A percentile compares a stretch with the other conserved stretches of the same genome.
phyloP scores from a whole-genome alignment of 2,888 invertebrate genomes.

The Dryobota labecula region DNA sequence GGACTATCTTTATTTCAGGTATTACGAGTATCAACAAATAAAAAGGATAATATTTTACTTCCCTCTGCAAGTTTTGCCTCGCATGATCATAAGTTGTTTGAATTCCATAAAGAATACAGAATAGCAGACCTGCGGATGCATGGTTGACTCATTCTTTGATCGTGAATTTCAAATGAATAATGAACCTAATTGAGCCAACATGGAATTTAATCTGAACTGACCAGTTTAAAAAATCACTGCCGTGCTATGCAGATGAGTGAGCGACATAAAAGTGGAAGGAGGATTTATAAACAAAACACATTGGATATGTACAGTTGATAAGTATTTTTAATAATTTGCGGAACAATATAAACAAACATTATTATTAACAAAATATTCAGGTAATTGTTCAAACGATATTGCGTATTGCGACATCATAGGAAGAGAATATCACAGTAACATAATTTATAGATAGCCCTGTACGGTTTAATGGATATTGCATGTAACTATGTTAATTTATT shows the following conservation, averaged over 20 bases:
- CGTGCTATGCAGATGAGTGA: neutral
- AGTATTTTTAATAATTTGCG: conserved; percentile 65
- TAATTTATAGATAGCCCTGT: conserved; percentile 67
- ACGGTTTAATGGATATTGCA: conserved; percentile 34
- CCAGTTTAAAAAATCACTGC: neutral
- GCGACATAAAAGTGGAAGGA: neutral
- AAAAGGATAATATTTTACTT: conserved; percentile 30
- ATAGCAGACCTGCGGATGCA: conserved; percentile 8
- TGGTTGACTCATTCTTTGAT: conserved; percentile 13
- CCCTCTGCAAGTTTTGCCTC: conserved; percentile 21
- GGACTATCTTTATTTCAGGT: conserved; percentile 33
- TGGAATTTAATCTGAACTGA: neutral
- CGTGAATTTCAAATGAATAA: neutral
- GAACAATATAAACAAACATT: conserved; percentile 73
- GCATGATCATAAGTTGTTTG: conserved; percentile 43
- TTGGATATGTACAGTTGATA: conserved; percentile 66
- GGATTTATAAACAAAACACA: conserved; percentile 52
- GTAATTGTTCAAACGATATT: conserved; percentile 74
- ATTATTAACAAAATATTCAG: conserved; percentile 78
- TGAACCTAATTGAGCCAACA: neutral
- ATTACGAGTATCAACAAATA: conserved; percentile 15
- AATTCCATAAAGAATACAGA: neutral
- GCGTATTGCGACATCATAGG: conserved; percentile 77
- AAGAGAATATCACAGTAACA: conserved; percentile 87
- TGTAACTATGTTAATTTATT: conserved; percentile 19